Evolutionary conservation across 2,113 vertebrate species (phyloP).

Genomic region (Uropsilus gracilis): DNA sequence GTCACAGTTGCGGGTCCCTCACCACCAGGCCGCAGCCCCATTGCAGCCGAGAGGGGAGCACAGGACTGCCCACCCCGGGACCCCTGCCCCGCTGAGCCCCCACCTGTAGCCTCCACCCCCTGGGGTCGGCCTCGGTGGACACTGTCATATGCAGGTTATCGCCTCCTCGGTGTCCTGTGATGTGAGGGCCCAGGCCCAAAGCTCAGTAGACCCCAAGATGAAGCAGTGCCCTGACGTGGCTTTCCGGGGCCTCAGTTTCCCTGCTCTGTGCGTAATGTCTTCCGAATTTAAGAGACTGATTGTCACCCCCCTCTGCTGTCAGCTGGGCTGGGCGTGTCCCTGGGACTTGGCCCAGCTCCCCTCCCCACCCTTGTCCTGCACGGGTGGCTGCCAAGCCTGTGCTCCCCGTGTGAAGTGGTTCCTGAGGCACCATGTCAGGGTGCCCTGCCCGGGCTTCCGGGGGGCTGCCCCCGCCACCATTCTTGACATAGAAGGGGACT

Average conservation of each 20-base stretch:
- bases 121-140: no score
- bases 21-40: no score
- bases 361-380: no score
- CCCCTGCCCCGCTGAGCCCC: neutral
- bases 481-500: neutral
- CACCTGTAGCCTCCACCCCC: no score
- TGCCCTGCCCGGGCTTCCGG: neutral
- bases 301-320: neutral
- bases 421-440: neutral
- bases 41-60: neutral
- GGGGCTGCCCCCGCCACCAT: neutral
- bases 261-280: accelerated
- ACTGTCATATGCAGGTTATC: no score
- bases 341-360: neutral
- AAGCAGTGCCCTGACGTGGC: accelerated
- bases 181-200: neutral
- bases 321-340: neutral
- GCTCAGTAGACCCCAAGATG: neutral
- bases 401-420: accelerated
- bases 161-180: neutral
- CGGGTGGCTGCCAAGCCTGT: neutral
- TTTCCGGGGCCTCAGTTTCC: neutral
- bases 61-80: no score
- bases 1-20: no score
- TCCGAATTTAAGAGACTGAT: neutral